These are phyloP conservation scores for Hapalemur alaotrensis DNA, from an alignment of 2,797 vertebrate genomes.

Conservation along the genomic window DNA sequence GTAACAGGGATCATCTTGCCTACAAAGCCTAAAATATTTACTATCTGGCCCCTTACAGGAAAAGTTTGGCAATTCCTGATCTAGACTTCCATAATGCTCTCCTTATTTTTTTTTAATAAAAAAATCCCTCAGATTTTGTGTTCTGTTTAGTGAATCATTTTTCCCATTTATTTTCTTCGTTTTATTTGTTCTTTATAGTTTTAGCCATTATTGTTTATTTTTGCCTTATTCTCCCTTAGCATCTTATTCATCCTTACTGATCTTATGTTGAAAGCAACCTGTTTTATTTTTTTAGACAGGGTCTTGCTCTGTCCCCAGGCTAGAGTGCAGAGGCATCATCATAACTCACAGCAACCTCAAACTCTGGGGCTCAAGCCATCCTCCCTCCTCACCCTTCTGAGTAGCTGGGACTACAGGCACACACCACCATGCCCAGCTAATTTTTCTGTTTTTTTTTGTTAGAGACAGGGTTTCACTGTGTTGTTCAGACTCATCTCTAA, in stretches of 20 bases:
- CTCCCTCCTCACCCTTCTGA: neutral
- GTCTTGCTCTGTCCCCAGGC: neutral
- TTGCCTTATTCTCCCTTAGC: neutral
- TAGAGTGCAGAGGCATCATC: neutral
- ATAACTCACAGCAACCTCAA: neutral
- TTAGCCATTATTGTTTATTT: neutral
- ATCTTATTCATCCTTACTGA: neutral
- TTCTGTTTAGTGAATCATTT: neutral
- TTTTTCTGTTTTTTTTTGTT: neutral
- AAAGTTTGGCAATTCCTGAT: neutral
- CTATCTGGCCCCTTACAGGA: neutral
- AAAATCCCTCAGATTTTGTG: neutral
- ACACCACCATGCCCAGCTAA: neutral
- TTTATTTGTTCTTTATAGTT: constrained; percentile 8
- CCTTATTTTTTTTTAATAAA: neutral
- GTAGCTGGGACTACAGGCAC: neutral
- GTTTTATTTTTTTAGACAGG: neutral
- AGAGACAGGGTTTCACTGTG: neutral
- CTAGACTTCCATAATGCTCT: neutral
- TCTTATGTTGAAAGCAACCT: neutral
- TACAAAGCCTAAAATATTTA: neutral
- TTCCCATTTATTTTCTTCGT: neutral
- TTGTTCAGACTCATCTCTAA: neutral
- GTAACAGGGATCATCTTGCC: neutral
- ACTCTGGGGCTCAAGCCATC: neutral